phyloP scores from a whole-genome alignment of 2,888 invertebrate species.

The Dasysyrphus tricinctus region DNA sequence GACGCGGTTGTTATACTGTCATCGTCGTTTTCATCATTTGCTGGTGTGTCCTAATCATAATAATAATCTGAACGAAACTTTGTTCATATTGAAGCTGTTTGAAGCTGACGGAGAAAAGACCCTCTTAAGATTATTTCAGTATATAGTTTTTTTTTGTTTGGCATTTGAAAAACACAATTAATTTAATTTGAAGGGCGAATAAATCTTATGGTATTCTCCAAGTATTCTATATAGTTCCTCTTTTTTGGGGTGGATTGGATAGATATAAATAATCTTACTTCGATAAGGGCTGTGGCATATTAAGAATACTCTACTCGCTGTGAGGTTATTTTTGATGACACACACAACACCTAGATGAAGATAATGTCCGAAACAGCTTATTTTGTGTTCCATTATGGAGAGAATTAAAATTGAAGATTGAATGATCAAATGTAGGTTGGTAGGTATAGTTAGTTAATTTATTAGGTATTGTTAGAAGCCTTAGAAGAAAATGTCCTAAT shows the following conservation, averaged over 20 bases:
- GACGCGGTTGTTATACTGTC: slow-evolving; percentile 25
- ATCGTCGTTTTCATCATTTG: slow-evolving; percentile 20
- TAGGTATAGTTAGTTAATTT: background rate
- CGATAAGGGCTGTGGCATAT: background rate
- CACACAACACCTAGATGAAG: slow-evolving; percentile 13
- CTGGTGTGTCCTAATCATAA: slow-evolving; percentile 30
- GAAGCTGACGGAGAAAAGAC: slow-evolving; percentile 12
- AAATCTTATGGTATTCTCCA: slow-evolving; percentile 1
- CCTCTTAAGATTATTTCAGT: slow-evolving; percentile 7
- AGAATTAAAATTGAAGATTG: background rate
- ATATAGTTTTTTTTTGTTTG: background rate
- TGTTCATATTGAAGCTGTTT: slow-evolving; percentile 14
- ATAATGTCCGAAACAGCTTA: slow-evolving; percentile 29
- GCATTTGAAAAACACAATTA: slow-evolving; percentile 51
- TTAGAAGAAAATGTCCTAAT: background rate
- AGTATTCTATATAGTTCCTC: background rate
- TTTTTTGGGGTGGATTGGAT: background rate
- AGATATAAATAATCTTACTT: background rate
- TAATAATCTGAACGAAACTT: slow-evolving; percentile 53
- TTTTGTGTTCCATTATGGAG: slow-evolving; percentile 6
- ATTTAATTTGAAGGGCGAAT: slow-evolving; percentile 43
- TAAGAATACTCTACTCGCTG: background rate
- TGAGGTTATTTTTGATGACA: background rate
- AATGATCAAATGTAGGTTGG: background rate
- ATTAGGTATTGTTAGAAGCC: background rate